A percentile compares a stretch with the other conserved stretches of the same genome.
Evolutionary conservation across 2,888 invertebrate species (phyloP).

Genomic region (Drosophila falleni): DNA sequence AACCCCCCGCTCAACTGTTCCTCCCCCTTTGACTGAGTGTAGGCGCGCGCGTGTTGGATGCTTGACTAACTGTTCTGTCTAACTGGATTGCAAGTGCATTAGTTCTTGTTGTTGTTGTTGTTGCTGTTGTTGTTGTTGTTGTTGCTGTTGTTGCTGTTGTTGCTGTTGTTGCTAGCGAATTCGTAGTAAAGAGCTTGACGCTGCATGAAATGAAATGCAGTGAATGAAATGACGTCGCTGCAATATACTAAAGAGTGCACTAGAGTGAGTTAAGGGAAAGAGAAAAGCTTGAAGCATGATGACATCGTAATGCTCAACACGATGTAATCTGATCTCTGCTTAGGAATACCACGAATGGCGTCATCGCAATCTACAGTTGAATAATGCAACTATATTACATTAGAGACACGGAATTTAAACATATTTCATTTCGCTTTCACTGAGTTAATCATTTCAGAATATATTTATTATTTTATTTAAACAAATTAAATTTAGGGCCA

Average conservation of each 20-base stretch:
- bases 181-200: constrained; percentile 76
- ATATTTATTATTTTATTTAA: no score
- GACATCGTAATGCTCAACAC: constrained; percentile 24
- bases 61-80: constrained; percentile 57
- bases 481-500: no score
- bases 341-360: constrained; percentile 26
- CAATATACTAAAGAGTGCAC: constrained; percentile 13
- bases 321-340: constrained; percentile 21
- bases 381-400: background rate
- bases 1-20: background rate
- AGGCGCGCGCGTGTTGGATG: constrained; percentile 73
- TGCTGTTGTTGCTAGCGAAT: constrained; percentile 24
- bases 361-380: background rate
- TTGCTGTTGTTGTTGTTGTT: constrained; percentile 30
- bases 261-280: background rate
- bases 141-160: constrained; percentile 18
- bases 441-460: no score
- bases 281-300: background rate
- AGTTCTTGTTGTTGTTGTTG: constrained; percentile 37
- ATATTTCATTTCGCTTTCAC: background rate
- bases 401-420: background rate
- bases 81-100: constrained; percentile 74
- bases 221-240: constrained; percentile 77
- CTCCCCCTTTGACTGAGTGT: constrained; percentile 12
- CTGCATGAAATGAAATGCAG: constrained; percentile 57